These are phyloP conservation scores for Ctenodactylus gundi DNA, from an alignment of 2,113 vertebrate genomes.

Conservation along the genomic window DNA sequence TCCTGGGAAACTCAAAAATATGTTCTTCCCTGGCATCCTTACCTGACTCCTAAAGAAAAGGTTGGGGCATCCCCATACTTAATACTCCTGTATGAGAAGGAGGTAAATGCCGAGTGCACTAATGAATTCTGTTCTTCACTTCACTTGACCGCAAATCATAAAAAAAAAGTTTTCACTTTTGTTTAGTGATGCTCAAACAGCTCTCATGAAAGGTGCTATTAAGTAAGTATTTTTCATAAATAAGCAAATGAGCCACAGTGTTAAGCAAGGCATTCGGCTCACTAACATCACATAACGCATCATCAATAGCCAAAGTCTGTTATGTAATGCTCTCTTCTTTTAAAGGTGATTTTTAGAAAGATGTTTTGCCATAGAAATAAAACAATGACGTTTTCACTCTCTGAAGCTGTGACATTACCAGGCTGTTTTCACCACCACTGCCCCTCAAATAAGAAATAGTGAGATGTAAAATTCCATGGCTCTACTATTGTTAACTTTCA, in stretches of 20 bases:
- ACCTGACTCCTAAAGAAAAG: background rate
- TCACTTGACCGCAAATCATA: background rate
- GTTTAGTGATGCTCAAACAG: background rate
- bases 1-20: background rate
- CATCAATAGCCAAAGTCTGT: background rate
- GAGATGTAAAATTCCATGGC: background rate
- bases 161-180: background rate
- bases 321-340: background rate
- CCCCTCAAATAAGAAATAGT: background rate
- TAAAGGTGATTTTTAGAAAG: constrained; percentile 24
- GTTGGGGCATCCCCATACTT: background rate
- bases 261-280: background rate
- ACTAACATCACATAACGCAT: background rate
- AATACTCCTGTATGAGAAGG: background rate
- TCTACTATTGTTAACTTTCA: background rate
- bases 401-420: background rate
- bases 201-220: background rate
- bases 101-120: no score
- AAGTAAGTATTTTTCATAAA: constrained; percentile 23
- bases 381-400: background rate
- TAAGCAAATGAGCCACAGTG: background rate
- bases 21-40: background rate
- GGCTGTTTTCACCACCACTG: background rate
- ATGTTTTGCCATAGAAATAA: background rate
- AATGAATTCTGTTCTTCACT: background rate